Evolutionary conservation across 2,888 invertebrate genomes (phyloP).

Genomic region (Argyresthia goedartella): DNA sequence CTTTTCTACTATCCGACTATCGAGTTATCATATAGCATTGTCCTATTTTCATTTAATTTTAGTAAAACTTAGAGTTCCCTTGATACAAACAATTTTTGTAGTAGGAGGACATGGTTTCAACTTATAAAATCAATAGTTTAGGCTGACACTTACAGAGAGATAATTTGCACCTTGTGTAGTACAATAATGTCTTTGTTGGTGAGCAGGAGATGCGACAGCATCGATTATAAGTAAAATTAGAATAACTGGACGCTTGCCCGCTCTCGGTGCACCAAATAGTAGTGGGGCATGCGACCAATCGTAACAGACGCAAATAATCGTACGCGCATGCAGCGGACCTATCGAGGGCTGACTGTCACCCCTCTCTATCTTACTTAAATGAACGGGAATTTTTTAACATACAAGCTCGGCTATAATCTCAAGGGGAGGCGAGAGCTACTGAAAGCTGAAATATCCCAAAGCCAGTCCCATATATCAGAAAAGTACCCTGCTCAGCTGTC

Average conservation of each 20-base stretch:
- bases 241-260: slow-evolving; percentile 70
- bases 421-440: too few species aligned
- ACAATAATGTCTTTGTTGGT: slow-evolving; percentile 46
- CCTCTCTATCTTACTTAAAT: neutral
- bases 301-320: slow-evolving; percentile 49
- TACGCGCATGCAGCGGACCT: slow-evolving; percentile 31
- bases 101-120: too few species aligned
- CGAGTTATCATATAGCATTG: too few species aligned
- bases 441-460: too few species aligned
- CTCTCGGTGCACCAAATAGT: slow-evolving; percentile 61
- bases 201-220: slow-evolving; percentile 55
- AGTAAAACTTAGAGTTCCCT: too few species aligned
- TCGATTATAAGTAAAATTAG: slow-evolving; percentile 70
- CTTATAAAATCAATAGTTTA: too few species aligned
- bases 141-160: neutral
- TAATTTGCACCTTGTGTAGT: slow-evolving; percentile 32
- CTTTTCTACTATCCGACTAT: too few species aligned
- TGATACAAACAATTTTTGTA: too few species aligned
- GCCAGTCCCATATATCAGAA: too few species aligned
- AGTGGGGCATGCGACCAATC: slow-evolving; percentile 70
- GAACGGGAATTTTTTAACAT: neutral
- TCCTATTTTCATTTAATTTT: too few species aligned
- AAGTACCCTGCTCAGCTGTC: too few species aligned
- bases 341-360: slow-evolving; percentile 39
- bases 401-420: too few species aligned